phyloP scores from a whole-genome alignment of 2,888 invertebrate genomes.

The Junonia oenone region DNA sequence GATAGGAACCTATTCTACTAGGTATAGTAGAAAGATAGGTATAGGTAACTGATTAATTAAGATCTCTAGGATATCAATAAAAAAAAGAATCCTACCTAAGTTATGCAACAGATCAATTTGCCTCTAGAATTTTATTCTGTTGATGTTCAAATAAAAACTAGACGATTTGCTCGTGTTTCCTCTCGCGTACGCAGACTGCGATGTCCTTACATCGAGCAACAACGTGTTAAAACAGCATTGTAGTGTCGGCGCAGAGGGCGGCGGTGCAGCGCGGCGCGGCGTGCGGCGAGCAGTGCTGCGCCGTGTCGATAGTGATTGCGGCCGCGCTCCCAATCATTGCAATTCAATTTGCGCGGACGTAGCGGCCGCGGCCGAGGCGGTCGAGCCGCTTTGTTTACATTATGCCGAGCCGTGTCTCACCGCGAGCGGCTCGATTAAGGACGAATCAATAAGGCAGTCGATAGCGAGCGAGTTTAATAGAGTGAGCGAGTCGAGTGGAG shows the following conservation, averaged over 20 bases:
- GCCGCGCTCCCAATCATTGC: conserved; percentile 54
- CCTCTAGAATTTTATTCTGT: not conserved
- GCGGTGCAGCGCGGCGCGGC: not conserved
- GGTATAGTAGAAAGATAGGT: too few species aligned
- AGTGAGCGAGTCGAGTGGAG: conserved; percentile 75
- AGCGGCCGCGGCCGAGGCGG: conserved; percentile 30
- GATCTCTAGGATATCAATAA: not conserved
- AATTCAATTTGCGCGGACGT: conserved; percentile 61
- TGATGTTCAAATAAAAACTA: not conserved
- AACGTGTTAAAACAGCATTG: not conserved
- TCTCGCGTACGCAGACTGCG: not conserved
- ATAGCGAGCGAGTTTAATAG: conserved; percentile 76
- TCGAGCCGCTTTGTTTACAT: conserved; percentile 61
- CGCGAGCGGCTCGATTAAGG: conserved; percentile 69
- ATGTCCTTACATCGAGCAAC: not conserved
- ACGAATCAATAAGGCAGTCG: conserved; percentile 78
- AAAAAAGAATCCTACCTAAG: too few species aligned
- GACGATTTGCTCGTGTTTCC: not conserved
- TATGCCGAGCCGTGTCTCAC: conserved; percentile 45
- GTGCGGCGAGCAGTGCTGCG: conserved; percentile 1
- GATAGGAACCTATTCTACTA: too few species aligned
- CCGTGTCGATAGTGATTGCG: conserved; percentile 15
- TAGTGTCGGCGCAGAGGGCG: conserved; percentile 3
- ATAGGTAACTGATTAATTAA: too few species aligned
- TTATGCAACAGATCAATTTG: not conserved